Evolutionary conservation across 2,113 vertebrate genomes (phyloP), one percentile per base, ranked within the genome.

Genomic region (Rallus limicola): DNA sequence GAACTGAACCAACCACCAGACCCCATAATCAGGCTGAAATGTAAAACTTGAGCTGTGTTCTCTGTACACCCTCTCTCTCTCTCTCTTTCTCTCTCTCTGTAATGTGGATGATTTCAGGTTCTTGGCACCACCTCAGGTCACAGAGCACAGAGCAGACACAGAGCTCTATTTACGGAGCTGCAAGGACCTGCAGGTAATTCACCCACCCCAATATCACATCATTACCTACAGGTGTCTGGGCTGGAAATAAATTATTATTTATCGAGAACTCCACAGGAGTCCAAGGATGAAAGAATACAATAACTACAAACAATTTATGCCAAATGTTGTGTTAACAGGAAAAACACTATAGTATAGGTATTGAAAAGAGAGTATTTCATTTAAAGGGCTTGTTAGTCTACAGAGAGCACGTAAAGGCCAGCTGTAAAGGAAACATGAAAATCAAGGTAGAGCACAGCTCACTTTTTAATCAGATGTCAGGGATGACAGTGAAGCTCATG

Each of bases 181-280:
- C 60, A 65, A 1, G 3, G 79, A 76, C 64, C 33, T 67, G 44
- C 53, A 78, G 89, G 80, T 89, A 95, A 90, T 80, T 95, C 92
- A 78, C 13, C 28, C 29, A 64, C 60, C 69, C 83, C 1, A 0
- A 63, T 92, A 90, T 81, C 65, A 38, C 14, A 14, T 78, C 79
- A 85, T 92, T 92, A 80, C 71, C 82, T 96, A 92, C 34, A 85
- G 75, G 53, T 38, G 42, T 33, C 82, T 90, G 90, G 18, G n/a
- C n/a, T 86, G 72, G 85, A 96, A 96, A 72, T 14, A 92, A 95
- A 93, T 59, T 93, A 64, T 87, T 91, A 91, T 94, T 91, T 95
- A 92, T 79, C 70, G 83, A 92, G 50, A 86, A 65, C 24, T 82
- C 88, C 89, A 87, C 77, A 82, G 86, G 31, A 80, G 78, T 64